Evolutionary conservation across 2,797 vertebrate species (phyloP), one percentile per base, ranked within the genome.

Genomic region (Odontamblyopus rebecca): DNA sequence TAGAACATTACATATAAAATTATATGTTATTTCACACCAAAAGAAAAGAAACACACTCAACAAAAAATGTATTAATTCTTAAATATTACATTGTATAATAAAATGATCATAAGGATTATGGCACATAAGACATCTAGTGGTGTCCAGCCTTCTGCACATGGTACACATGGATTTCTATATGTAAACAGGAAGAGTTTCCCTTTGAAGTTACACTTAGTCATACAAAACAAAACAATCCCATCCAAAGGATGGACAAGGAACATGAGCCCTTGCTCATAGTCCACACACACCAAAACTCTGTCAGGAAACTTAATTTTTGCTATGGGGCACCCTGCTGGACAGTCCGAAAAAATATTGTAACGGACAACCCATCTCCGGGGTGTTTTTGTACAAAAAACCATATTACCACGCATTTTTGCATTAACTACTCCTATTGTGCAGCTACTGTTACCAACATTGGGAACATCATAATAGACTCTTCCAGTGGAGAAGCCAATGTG

Each of bases 281-380:
- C 75, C 13, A 89, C 81, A 67, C 79, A 77, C 73, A 84, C 72
- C 1, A 62, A 8, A 1, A 89, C 7, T 75, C 38, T 82, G 12
- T 84, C 57, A 1, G 68, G 53, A 38, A 68, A 38, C n/a, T 8
- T 26, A 8, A 16, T 2, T 16, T 15, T 38, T n/a, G 9, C 0
- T 1, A 50, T 29, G 19, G n/a, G 53, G 78, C 48, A 51, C 57
- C 1, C 2, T 50, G 35, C 48, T 0, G 2, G 59, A 57, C 23
- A 67, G 26, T 51, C 63, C 8, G 15, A 19, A 0, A 29, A 56
- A 18, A 69, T 54, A 29, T 54, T 67, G 0, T 71, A 29, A 44
- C 59, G 68, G 57, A 86, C 13, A 30, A 81, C 53, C 82, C 88
- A 86, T 27, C 2, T 71, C 67, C 53, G 67, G 68, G 63, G 74